Evolutionary conservation across 2,888 invertebrate genomes (phyloP).

Genomic region (Tricholauxania praeusta): DNA sequence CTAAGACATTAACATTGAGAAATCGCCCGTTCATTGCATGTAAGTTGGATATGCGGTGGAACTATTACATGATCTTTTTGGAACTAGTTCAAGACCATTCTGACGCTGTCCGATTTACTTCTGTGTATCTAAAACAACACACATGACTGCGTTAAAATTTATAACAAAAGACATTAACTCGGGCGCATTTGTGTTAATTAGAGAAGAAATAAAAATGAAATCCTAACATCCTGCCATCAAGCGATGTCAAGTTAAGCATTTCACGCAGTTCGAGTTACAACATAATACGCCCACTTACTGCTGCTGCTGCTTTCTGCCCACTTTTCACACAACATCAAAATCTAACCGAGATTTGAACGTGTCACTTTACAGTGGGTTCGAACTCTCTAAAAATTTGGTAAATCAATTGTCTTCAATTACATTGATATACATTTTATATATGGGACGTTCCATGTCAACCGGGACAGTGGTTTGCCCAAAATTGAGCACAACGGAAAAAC

Average conservation of each 20-base stretch:
- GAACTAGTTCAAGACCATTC: no score
- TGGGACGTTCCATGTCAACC: no score
- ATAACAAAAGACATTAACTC: constrained; percentile 32
- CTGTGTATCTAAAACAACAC: constrained; percentile 49
- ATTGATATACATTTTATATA: no score
- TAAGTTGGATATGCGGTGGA: no score
- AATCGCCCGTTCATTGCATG: no score
- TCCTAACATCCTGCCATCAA: constrained; percentile 38
- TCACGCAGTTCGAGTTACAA: constrained; percentile 53
- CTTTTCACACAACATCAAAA: constrained; percentile 15
- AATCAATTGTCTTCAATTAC: no score
- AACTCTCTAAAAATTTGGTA: background rate
- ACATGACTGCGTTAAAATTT: constrained; percentile 7
- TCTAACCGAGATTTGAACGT: constrained; percentile 12
- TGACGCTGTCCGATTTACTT: no score
- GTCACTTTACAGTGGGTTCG: background rate
- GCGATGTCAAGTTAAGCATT: constrained; percentile 58
- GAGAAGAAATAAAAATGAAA: constrained; percentile 11
- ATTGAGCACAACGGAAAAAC: no score
- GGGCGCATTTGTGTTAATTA: constrained; percentile 17
- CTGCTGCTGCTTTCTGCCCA: constrained; percentile 17
- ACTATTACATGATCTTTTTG: no score
- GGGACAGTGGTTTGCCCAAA: no score
- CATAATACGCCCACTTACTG: background rate
- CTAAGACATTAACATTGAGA: no score